Base-by-base conservation (phyloP, 2,113 vertebrate genomes). In the Polypterus bichir region DNA sequence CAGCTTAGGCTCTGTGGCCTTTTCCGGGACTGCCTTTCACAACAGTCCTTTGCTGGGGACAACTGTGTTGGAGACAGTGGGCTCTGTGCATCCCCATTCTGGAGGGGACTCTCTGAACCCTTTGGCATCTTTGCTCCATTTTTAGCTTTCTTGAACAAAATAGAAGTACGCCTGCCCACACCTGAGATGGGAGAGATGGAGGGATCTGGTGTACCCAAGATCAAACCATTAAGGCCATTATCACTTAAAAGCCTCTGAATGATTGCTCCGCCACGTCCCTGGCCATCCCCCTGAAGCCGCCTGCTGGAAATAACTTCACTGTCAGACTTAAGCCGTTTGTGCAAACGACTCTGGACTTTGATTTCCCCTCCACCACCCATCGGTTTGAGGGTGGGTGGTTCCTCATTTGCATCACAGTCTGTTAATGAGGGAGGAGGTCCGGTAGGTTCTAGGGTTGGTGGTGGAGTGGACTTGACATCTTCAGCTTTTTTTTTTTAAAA, bases 101-200 rank as follows among this genome's bases (percentile, higher is more conserved):
- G 80, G 71, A 89, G 60, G 8, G 79, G 62, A 68, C 74, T 76
- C 51, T 95, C 93, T 69, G 83, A 77, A 57, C 86, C 85, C 61
- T 83, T 83, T 62, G 84, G 89, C 47, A 91, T 74, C 74, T 97
- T 92, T 9, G 86, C 81, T 56, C 91, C 92, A 0, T 97, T 97
- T 77, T 91, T 96, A 44, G 91, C 91, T 74, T 97, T 98, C 77
- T 83, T 94, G 71, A 97, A 96, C 27, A 96, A 87, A 49, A 97
- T 81, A 3, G 93, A 92, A 0, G 93, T 94, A 55, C 93, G 80
- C 57, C 92, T 83, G 46, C 95, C 93, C 54, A 94, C 92, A 0
- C 88, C 88, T 3, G 77, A 76, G 4, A 84, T 75, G 2, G 73
- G 65, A 44, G 64, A 71, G 66, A 60, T 73, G 58, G 47, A 53